Conservation (phyloP, 37 sponge, comb jelly and placozoan species). For the Mnemiopsis leidyi region DNA sequence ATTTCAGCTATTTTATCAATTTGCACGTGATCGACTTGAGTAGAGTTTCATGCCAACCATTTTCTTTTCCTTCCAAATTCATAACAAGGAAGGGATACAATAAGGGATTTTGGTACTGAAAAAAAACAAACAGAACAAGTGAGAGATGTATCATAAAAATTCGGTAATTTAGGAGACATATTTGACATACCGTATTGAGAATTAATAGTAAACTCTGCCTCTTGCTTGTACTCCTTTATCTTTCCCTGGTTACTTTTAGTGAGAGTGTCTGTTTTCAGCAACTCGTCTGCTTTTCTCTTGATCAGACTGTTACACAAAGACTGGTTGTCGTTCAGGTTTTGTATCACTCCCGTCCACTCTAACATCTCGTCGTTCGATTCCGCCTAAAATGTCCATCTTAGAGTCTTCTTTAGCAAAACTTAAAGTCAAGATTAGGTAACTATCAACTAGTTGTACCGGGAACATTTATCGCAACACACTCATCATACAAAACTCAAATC, state of each 20-base stretch:
- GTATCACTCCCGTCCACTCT: not conserved
- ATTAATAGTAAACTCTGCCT: not conserved
- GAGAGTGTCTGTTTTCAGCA: not conserved
- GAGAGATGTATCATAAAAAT: not conserved
- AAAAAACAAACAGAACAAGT: not conserved
- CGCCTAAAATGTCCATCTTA: too few relatives aligned
- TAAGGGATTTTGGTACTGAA: not conserved
- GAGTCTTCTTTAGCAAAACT: too few relatives aligned
- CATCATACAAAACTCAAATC: too few relatives aligned
- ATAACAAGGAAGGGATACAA: too few relatives aligned
- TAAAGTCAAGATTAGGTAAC: too few relatives aligned
- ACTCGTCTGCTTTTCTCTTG: slow-evolving; percentile 15
- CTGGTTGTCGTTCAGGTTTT: slow-evolving; percentile 13
- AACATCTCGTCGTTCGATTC: not conserved
- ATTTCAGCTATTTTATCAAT: too few relatives aligned
- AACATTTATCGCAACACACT: too few relatives aligned
- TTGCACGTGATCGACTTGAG: too few relatives aligned
- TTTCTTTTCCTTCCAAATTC: too few relatives aligned
- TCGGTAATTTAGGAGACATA: too few relatives aligned
- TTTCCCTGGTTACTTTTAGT: not conserved
- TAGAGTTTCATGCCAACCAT: too few relatives aligned
- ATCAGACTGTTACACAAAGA: not conserved
- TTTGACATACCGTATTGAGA: slow-evolving; percentile 32
- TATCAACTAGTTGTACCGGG: too few relatives aligned
- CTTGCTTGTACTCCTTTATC: slow-evolving; percentile 10